Percentiles rank a stretch among this genome's conserved stretches.
Evolutionary conservation across 2,797 vertebrate genomes (phyloP).

Genomic region (Rhincodon typus): DNA sequence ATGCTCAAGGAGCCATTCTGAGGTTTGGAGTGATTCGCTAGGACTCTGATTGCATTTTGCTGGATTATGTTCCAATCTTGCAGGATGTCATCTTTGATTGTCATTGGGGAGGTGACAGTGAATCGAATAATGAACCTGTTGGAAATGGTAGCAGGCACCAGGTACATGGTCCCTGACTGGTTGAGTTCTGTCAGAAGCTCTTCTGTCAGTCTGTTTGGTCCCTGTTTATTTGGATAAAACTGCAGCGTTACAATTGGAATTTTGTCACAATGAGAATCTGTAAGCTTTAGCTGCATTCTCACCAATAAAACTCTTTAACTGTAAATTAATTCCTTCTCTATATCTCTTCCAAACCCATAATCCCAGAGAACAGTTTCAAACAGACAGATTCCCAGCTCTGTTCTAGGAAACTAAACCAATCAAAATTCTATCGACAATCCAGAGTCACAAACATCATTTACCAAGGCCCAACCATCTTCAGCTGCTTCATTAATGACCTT

Average conservation of each 20-base stretch:
- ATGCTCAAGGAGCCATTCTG: too few species aligned
- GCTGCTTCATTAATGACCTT: too few species aligned
- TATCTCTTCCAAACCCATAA: not conserved
- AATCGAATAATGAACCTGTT: conserved; percentile 87
- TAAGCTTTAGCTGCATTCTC: not conserved
- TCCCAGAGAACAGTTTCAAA: not conserved
- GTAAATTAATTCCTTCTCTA: not conserved
- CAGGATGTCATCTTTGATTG: conserved; percentile 74
- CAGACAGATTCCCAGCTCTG: not conserved
- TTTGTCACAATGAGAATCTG: not conserved
- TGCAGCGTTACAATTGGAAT: not conserved
- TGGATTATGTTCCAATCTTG: conserved; percentile 82
- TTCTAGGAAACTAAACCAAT: too few species aligned
- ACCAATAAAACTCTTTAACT: not conserved
- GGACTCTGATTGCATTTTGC: conserved; percentile 59
- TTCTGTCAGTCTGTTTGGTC: conserved; percentile 78
- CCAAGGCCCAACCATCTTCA: too few species aligned
- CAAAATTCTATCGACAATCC: too few species aligned
- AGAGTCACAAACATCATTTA: too few species aligned
- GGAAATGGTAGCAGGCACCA: conserved; percentile 77
- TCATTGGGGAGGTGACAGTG: conserved; percentile 88
- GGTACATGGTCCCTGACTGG: conserved; percentile 73
- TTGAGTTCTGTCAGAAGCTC: conserved; percentile 75
- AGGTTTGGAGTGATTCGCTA: conserved; percentile 49
- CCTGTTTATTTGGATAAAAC: conserved; percentile 54